Evolutionary conservation across 2,797 vertebrate species (phyloP), one percentile per base, ranked within the genome.

Genomic region (Bovichtus diacanthus): DNA sequence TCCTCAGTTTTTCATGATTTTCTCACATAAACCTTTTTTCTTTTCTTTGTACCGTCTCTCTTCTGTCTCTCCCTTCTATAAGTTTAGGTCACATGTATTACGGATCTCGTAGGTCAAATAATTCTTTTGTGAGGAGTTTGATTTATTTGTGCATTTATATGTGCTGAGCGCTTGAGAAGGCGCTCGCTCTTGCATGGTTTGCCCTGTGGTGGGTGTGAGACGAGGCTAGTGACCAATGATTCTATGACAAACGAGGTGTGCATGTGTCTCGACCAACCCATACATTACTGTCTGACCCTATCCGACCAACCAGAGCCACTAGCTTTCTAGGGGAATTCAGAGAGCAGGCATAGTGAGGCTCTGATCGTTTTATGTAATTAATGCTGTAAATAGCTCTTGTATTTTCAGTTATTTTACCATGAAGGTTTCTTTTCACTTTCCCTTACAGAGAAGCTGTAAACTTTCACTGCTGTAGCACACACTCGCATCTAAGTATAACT

Each of bases 131-230:
- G 80, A 87, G 55, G 81, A 73, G 71, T 92, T 90, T 94, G 93
- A 93, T 94, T 94, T 93, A 94, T 94, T 88, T 93, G 90, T 82
- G 83, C 89, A 87, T 93, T 92, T 93, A 89, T 92, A 84, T 73
- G 84, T 86, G 81, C 82, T 76, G 88, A 91, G 73, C 84, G 88
- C 90, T 89, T 73, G 86, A 88, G 74, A 69, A 83, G 83, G 90
- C 76, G 71, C 89, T 86, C 86, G 38, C 88, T 92, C 85, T 89
- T 91, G 90, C 91, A 66, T 87, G 89, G 74, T 65, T 78, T 82
- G 86, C 85, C 85, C 87, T 51, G 77, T 87, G 80, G 86, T 86
- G 90, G 82, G 80, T 83, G 80, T 78, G 72, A 83, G 90, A 86
- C 76, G 62, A 85, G 91, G 84, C 90, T 82, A 88, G 82, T 92